These are phyloP conservation scores for Rhopalosiphum padi DNA, from an alignment of 1,140 invertebrate genomes.

Conservation along the genomic window DNA sequence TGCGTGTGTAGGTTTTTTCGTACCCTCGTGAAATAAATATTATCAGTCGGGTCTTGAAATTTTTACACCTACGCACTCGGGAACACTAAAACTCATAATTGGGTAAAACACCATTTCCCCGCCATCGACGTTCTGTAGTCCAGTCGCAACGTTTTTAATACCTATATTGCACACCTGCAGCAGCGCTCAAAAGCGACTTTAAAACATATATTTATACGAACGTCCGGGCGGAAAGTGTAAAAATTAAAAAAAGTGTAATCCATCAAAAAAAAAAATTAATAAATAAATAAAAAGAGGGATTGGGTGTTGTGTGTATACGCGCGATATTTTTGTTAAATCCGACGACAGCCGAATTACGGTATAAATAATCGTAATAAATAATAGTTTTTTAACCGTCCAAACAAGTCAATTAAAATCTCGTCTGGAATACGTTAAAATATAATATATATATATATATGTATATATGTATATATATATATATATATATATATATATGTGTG, in stretches of 20 bases:
- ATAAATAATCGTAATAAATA: conserved; percentile 49
- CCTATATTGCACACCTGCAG: neutral
- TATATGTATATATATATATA: neutral
- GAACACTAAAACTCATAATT: conserved; percentile 43
- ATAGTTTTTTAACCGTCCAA: conserved; percentile 55
- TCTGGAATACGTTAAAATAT: conserved; percentile 7
- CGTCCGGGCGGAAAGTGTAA: neutral
- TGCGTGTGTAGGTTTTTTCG: neutral
- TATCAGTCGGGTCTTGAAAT: neutral
- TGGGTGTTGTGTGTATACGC: neutral
- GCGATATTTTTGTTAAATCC: conserved; percentile 39
- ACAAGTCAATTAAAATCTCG: conserved; percentile 54
- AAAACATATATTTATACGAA: neutral
- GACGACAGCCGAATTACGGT: conserved; percentile 45
- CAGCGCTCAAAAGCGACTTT: conserved; percentile 15
- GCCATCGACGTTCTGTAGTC: neutral
- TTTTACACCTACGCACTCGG: conserved; percentile 12
- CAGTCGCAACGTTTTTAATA: neutral
- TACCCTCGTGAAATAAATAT: conserved; percentile 29
- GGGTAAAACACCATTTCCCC: neutral
- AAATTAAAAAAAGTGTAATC: conserved; percentile 49
- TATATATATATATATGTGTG: neutral
- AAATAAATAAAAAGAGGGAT: conserved; percentile 44
- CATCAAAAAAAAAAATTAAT: conserved; percentile 52
- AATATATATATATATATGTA: neutral